Base-by-base conservation (phyloP, 2,113 vertebrate genomes). In the Albula goreensis region DNA sequence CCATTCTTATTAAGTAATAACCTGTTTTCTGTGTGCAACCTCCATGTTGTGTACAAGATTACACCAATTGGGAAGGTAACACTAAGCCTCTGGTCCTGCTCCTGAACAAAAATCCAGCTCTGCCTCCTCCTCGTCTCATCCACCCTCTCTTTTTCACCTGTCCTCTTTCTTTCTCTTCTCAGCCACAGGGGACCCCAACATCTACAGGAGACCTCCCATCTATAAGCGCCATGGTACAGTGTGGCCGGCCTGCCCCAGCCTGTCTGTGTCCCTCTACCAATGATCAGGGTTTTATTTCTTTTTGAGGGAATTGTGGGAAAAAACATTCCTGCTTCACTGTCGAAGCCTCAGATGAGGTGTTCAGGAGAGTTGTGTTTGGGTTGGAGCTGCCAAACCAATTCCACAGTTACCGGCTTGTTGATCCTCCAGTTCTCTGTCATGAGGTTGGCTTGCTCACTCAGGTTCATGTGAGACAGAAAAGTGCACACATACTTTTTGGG, bases 131-230 rank as follows among this genome's bases (percentile, higher is more conserved):
- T 52, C 80, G 31, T 41, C 22, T 81, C 85, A 25, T 78, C 48
- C 80, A 77, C 80, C 50, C n/a, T 53, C 78, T 77, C 49, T 19
- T 63, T 80, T 56, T 90, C 85, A 89, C 83, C 50, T 84, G 57
- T 85, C 53, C 56, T 86, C 88, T 84, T 74, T 90, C 57, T 96
- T 90, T 94, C 92, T 94, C 90, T 94, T 88, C 93, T 91, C 95
- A 98, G 97, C 97, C 92, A 96, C 97, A 83, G 97, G 95, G 87
- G 98, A 99, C 88, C 97, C 97, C 91, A 98, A 97, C 97, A 98
- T 99, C 97, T 99, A 99, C 96, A 95, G 97, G 96, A 99, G 98
- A 89, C 98, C 97, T 6, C 98, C 98, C 93, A 99, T 99, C 98
- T 99, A 99, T 96, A 97, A 97, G 92, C 96, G 96, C 93, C 96